A percentile compares a stretch with the other conserved stretches of the same genome.
Conservation (phyloP, 2,888 invertebrate species). For the Auanema freiburgensis region DNA sequence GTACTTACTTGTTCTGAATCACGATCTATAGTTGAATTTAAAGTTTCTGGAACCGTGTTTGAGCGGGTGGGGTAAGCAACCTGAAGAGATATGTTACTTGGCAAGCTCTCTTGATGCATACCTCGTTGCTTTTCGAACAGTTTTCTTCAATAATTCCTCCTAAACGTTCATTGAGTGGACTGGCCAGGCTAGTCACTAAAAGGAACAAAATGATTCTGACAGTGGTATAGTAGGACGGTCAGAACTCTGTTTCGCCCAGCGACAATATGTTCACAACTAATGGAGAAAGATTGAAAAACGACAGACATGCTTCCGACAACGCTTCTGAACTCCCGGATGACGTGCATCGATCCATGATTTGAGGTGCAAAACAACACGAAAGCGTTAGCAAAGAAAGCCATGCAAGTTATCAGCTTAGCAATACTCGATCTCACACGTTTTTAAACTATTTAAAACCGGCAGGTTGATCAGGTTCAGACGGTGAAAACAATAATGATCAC, state of each 20-base stretch:
- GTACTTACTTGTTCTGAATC: background rate
- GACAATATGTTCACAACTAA: too few species aligned
- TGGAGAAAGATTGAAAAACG: too few species aligned
- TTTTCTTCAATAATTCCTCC: slow-evolving; percentile 46
- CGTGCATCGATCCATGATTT: too few species aligned
- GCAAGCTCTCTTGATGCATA: too few species aligned
- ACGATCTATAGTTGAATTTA: slow-evolving; percentile 17
- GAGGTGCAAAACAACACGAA: too few species aligned
- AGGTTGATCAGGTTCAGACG: background rate
- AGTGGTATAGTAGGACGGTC: background rate
- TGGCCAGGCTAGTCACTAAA: slow-evolving; percentile 49
- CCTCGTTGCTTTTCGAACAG: slow-evolving; percentile 14
- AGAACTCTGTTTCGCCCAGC: background rate
- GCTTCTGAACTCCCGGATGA: too few species aligned
- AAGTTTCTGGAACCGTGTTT: slow-evolving; percentile 58
- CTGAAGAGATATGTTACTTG: too few species aligned
- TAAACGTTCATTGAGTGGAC: slow-evolving; percentile 44
- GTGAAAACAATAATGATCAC: background rate
- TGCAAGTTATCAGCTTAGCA: too few species aligned
- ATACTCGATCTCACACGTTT: too few species aligned
- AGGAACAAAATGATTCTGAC: slow-evolving; percentile 4
- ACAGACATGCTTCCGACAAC: too few species aligned
- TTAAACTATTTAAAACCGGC: background rate
- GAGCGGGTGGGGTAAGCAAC: slow-evolving; percentile 47
- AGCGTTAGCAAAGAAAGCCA: too few species aligned